Evolutionary conservation across 2,797 vertebrate genomes (phyloP), one percentile per base, ranked within the genome.

Genomic region (Euphonia xanthogaster): DNA sequence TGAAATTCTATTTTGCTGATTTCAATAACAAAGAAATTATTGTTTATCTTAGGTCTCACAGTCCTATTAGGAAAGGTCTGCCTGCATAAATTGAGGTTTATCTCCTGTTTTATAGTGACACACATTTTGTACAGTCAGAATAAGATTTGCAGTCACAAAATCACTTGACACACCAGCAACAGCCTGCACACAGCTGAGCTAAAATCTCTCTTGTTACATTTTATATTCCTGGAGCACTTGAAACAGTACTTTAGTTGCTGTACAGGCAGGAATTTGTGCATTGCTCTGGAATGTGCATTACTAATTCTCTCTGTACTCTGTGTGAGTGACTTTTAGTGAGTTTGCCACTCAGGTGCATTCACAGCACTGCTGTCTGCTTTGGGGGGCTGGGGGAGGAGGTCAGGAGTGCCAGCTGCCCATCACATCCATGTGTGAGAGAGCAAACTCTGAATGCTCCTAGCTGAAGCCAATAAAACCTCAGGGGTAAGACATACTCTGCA

Each of bases 361-460:
- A 58, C 19, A 93, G 74, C 82, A 75, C 39, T 67, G 44, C 90
- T 97, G 76, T 80, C 66, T 91, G 30, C 86, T 88, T 10, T 50
- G 62, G 62, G 74, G 44, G n/a, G 8, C 9, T 74, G 63, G 68
- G 18, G n/a, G 19, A 53, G 55, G 5, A 47, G n/a, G 8, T 30
- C 44, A 63, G 72, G 35, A 61, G 72, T 67, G 66, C 47, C 90
- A 88, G 86, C 86, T 90, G 40, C 90, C 67, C 92, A n/a, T 95
- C 39, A 31, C 45, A 14, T 22, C 21, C 2, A 7, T 75, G 77
- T 62, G 50, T 42, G 79, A 94, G 90, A 93, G 81, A 66, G 79
- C 73, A 70, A 95, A 94, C 66, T 79, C 40, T 91, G 47, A 93
- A 81, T 77, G 86, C 97, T 91, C 93, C 91, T 96, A 94, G 68